Conservation (phyloP, 2,113 vertebrate genomes). For the Lepisosteus oculatus region DNA sequence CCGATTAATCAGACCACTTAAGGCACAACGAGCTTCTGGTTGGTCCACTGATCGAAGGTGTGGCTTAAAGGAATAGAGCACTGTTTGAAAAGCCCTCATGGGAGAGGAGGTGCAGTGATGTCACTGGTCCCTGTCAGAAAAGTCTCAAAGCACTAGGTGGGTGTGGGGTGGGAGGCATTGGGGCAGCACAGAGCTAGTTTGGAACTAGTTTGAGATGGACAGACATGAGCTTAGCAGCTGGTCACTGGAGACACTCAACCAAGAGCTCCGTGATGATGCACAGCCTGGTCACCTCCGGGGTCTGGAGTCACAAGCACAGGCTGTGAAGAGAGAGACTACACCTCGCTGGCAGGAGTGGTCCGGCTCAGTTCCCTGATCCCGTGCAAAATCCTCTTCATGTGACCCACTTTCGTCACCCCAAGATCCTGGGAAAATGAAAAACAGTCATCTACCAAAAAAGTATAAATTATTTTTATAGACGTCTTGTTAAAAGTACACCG, state of each 20-base stretch:
- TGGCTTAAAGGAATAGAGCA: too few relatives aligned
- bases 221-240: not conserved
- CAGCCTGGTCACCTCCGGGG: not conserved
- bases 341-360: slow-evolving; percentile 78
- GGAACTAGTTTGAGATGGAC: not conserved
- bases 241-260: slow-evolving; percentile 20
- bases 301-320: slow-evolving; percentile 50
- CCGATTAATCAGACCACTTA: too few relatives aligned
- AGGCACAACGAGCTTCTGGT: too few relatives aligned
- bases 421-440: slow-evolving; percentile 75
- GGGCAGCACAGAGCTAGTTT: too few relatives aligned
- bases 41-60: too few relatives aligned
- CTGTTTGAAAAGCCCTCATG: too few relatives aligned
- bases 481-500: too few relatives aligned
- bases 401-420: slow-evolving; percentile 94
- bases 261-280: not conserved
- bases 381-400: slow-evolving; percentile 95
- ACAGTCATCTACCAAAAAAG: too few relatives aligned
- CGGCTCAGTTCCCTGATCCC: slow-evolving; percentile 90
- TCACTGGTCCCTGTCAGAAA: slow-evolving; percentile 9
- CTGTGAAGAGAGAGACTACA: slow-evolving; percentile 62
- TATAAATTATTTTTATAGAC: not conserved
- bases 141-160: not conserved
- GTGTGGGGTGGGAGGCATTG: too few relatives aligned
- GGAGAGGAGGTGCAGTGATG: slow-evolving; percentile 11